Evolutionary conservation across 2,888 invertebrate species (phyloP), one percentile per base, ranked within the genome.

Genomic region (Rhagonycha fulva): DNA sequence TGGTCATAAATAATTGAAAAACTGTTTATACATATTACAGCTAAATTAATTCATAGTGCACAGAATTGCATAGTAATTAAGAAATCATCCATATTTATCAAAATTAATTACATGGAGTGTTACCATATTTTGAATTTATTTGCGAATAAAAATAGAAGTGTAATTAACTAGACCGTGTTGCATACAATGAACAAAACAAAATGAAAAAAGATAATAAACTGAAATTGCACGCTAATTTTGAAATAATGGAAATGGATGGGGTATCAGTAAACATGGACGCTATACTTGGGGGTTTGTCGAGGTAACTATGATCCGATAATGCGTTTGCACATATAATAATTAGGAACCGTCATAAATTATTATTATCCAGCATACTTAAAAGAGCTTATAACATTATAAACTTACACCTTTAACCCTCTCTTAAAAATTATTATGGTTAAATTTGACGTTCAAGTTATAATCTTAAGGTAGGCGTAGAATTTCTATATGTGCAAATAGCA

Each of bases 281-380:
- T 47, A 47, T 47, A 47, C 47, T 47, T 47, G 47, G 47, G 28
- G 47, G 47, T 47, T 68, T 47, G 71, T 71, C 67, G 47, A 71
- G 67, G 73, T 75, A 76, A 75, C 71, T 47, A 63, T 78, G 73
- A 76, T 76, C 78, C 73, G 78, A 78, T 76, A 78, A 78, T 78
- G 73, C 71, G 69, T 78, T 76, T 73, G 63, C 71, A 76, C 69
- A 74, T 76, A 72, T 72, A 71, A 78, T 66, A 66, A 66, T 72
- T 74, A 71, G 24, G 69, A 76, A 76, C 75, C 68, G 62, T 19
- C 30, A 69, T 78, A 76, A 76, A 78, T 78, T 78, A 78, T 78
- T 66, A 66, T 66, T 47, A 47, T 47, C 70, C 72, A 77, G 68
- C 66, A 70, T n/a, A 14, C 75, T 63, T 14, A 74, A 71, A 77